These are phyloP conservation scores for Athrips mouffetella DNA, from an alignment of 2,888 invertebrate genomes.

Conservation along the genomic window DNA sequence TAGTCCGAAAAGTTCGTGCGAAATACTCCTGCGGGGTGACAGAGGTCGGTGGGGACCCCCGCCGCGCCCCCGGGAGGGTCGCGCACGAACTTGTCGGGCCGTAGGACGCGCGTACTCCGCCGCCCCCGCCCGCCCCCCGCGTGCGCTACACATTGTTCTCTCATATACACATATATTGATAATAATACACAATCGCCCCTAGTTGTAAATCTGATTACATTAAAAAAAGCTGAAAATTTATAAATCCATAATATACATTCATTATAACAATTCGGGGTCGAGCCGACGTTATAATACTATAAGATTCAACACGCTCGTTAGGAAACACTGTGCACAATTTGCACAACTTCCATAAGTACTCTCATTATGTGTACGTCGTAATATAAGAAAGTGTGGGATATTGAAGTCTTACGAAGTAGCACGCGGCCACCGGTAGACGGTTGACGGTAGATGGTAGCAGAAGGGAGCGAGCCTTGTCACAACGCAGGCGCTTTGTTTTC, in stretches of 20 bases:
- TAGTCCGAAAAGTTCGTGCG: too few relatives aligned
- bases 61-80: too few relatives aligned
- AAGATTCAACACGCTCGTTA: constrained; percentile 34
- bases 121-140: constrained; percentile 32
- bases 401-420: too few relatives aligned
- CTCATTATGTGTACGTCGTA: constrained; percentile 36
- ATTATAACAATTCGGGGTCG: constrained; percentile 49
- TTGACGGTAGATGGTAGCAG: constrained; percentile 3
- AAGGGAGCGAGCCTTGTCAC: constrained; percentile 12
- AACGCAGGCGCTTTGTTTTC: constrained; percentile 6
- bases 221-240: constrained; percentile 70
- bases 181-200: constrained; percentile 59
- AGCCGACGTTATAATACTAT: constrained; percentile 34
- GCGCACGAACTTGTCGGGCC: too few relatives aligned
- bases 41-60: too few relatives aligned
- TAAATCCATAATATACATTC: constrained; percentile 70
- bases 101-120: constrained; percentile 20
- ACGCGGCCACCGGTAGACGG: constrained; percentile 1
- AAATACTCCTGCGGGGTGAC: too few relatives aligned
- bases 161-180: constrained; percentile 66
- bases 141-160: constrained; percentile 51
- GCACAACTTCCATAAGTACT: constrained; percentile 60
- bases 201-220: constrained; percentile 64
- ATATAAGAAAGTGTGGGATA: constrained; percentile 26
- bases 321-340: constrained; percentile 46